Evolutionary conservation across 2,888 invertebrate genomes (phyloP).

Genomic region (Kuschelorhynchus macadamiae): DNA sequence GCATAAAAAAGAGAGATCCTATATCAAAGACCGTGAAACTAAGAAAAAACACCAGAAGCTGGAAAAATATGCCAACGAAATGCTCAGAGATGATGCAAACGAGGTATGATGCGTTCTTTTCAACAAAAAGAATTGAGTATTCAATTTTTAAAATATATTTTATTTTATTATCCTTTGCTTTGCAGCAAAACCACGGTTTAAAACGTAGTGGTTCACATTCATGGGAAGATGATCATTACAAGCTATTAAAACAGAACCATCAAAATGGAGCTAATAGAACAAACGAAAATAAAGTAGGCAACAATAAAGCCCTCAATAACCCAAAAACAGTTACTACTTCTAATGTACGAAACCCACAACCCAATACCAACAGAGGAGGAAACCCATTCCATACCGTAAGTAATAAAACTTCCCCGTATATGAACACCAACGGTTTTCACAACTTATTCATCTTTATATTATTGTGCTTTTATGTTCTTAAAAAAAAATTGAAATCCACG

Average conservation of each 20-base stretch:
- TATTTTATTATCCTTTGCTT: background rate
- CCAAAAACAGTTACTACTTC: too few relatives aligned
- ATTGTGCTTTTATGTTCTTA: too few relatives aligned
- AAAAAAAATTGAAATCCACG: too few relatives aligned
- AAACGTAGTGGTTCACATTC: constrained; percentile 77
- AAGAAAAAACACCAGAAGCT: constrained; percentile 61
- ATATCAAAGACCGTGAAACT: constrained; percentile 67
- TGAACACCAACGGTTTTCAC: too few relatives aligned
- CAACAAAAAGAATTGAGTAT: too few relatives aligned
- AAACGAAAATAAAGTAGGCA: too few relatives aligned
- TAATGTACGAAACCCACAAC: background rate
- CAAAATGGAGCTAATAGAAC: constrained; percentile 51
- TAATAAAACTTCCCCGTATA: background rate
- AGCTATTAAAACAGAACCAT: constrained; percentile 72
- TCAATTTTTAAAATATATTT: too few relatives aligned
- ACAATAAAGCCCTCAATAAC: too few relatives aligned
- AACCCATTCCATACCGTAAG: constrained; percentile 1
- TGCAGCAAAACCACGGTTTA: constrained; percentile 70
- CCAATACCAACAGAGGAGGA: background rate
- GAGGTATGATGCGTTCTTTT: constrained; percentile 48
- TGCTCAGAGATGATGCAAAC: constrained; percentile 54
- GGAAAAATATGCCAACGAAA: constrained; percentile 54
- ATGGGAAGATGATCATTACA: constrained; percentile 74
- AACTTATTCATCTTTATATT: too few relatives aligned
- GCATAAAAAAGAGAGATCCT: constrained; percentile 75